Evolutionary conservation across 2,797 vertebrate species (phyloP).

Genomic region (Emydoidea blandingii): DNA sequence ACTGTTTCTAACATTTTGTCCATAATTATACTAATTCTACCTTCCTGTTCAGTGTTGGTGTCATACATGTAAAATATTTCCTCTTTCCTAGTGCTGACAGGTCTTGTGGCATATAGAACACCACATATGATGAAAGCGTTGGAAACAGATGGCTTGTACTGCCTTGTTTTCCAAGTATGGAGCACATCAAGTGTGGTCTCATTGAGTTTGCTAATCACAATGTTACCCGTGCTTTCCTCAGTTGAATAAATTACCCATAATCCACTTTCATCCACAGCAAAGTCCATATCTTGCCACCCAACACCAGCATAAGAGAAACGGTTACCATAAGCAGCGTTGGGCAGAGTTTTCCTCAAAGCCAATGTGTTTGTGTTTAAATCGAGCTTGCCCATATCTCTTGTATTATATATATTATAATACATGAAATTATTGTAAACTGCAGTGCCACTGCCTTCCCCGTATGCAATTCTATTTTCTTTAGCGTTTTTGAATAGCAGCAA

Average conservation of each 20-base stretch:
- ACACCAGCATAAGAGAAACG: slow-evolving; percentile 84
- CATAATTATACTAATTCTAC: slow-evolving; percentile 64
- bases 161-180: slow-evolving; percentile 81
- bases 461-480: not conserved
- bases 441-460: slow-evolving; percentile 79
- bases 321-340: slow-evolving; percentile 65
- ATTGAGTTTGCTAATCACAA: slow-evolving; percentile 84
- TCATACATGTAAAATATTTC: slow-evolving; percentile 85
- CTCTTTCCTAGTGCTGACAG: slow-evolving; percentile 77
- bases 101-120: slow-evolving; percentile 80
- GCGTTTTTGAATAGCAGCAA: slow-evolving; percentile 60
- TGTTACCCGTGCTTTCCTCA: slow-evolving; percentile 81
- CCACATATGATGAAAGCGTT: slow-evolving; percentile 84
- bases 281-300: slow-evolving; percentile 82
- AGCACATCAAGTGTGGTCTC: slow-evolving; percentile 82
- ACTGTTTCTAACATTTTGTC: slow-evolving; percentile 79
- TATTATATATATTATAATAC: slow-evolving; percentile 69
- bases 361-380: slow-evolving; percentile 40
- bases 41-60: slow-evolving; percentile 78
- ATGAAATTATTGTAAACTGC: slow-evolving; percentile 76
- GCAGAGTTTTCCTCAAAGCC: slow-evolving; percentile 65
- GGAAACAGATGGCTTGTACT: slow-evolving; percentile 82
- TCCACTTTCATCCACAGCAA: slow-evolving; percentile 82
- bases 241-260: slow-evolving; percentile 86
- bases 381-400: slow-evolving; percentile 64